Conservation (phyloP, 2,113 vertebrate species). For the Lontra canadensis region DNA sequence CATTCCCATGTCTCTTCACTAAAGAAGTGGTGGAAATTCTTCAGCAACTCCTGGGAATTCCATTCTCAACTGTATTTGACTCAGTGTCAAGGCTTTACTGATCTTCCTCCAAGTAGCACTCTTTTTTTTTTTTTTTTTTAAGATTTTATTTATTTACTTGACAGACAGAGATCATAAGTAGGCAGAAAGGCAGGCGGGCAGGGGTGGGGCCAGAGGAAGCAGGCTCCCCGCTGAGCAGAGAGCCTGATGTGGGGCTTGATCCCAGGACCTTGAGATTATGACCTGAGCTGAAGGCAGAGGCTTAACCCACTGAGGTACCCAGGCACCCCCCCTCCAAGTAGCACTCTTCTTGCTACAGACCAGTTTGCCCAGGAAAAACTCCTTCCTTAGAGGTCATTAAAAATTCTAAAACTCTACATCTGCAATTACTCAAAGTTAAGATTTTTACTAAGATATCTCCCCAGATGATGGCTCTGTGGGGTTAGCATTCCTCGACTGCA, state of each 20-base stretch:
- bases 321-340: neutral
- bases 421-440: neutral
- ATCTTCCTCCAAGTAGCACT: neutral
- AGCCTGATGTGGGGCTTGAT: too few species aligned
- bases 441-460: neutral
- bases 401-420: neutral
- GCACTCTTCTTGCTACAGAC: neutral
- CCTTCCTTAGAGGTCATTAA: neutral
- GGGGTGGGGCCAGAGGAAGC: too few species aligned
- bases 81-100: neutral
- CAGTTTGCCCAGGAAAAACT: neutral
- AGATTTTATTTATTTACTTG: too few species aligned
- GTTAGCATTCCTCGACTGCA: neutral
- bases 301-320: too few species aligned
- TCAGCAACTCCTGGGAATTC: neutral
- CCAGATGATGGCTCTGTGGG: accelerated
- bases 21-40: neutral
- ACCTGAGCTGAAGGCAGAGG: too few species aligned
- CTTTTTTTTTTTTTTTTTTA: neutral
- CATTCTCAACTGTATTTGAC: neutral
- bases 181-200: too few species aligned
- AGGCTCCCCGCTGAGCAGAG: too few species aligned
- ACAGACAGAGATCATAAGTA: too few species aligned
- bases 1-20: neutral
- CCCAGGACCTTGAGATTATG: too few species aligned